Percentiles rank a stretch among this genome's conserved stretches.
Evolutionary conservation across 2,888 invertebrate genomes (phyloP).

Genomic region (Caenorhabditis macrosperma): DNA sequence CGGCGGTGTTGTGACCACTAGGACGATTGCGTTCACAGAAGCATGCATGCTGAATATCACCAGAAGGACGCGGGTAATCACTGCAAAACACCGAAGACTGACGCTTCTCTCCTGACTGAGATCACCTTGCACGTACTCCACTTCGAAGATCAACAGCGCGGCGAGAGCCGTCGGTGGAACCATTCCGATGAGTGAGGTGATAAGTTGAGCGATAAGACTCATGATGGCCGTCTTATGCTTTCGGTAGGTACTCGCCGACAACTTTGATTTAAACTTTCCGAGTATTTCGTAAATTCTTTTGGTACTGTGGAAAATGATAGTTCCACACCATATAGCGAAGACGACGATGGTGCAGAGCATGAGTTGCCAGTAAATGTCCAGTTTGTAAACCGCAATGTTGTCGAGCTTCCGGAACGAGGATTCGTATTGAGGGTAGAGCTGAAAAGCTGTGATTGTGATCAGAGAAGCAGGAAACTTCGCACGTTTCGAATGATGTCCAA

Average conservation of each 20-base stretch:
- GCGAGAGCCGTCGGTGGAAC: neutral
- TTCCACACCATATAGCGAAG: neutral
- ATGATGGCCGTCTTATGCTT: neutral
- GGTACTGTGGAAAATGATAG: neutral
- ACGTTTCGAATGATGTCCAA: no score
- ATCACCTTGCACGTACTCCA: neutral
- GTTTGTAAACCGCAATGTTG: neutral
- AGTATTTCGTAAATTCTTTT: neutral
- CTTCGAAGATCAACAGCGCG: neutral
- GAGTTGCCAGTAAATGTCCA: neutral
- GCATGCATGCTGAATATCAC: conserved; percentile 2
- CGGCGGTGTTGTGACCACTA: conserved; percentile 8
- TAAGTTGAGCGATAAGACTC: neutral
- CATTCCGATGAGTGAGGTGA: neutral
- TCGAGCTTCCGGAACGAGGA: neutral
- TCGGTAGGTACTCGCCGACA: neutral
- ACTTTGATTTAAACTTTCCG: neutral
- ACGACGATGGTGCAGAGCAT: neutral
- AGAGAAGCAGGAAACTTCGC: no score
- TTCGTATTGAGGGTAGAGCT: neutral
- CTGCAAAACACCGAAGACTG: neutral
- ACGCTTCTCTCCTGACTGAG: no score
- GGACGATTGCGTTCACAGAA: conserved; percentile 5
- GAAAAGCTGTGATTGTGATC: no score
- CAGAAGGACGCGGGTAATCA: neutral